Evolutionary conservation across 2,113 vertebrate species (phyloP).

Genomic region (Sardina pilchardus): DNA sequence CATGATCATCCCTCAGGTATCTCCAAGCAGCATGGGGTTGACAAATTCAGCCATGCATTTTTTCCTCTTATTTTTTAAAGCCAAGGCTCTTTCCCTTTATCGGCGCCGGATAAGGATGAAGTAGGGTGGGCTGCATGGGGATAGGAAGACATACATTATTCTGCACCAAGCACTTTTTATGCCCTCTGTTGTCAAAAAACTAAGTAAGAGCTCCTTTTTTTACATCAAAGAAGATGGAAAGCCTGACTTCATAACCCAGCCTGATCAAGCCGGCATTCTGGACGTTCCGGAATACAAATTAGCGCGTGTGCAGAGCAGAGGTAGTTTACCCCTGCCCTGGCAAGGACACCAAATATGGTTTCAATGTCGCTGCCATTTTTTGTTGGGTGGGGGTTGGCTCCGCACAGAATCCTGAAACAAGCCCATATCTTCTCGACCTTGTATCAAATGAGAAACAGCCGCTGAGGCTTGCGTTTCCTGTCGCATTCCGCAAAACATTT

Average conservation of each 20-base stretch:
- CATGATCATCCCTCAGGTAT: conserved; percentile 44
- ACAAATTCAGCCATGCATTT: conserved; percentile 44
- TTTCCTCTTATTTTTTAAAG: conserved; percentile 24
- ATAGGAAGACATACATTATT: conserved; percentile 13
- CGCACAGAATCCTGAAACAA: conserved; percentile 34
- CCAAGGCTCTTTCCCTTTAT: conserved; percentile 47
- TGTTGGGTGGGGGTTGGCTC: conserved; percentile 13
- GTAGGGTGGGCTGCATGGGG: neutral
- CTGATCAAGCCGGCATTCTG: conserved; percentile 40
- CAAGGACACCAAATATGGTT: conserved; percentile 56
- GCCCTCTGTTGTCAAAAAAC: conserved; percentile 42
- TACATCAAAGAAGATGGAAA: conserved; percentile 52
- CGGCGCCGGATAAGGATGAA: neutral
- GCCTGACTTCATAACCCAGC: conserved; percentile 35
- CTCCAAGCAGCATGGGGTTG: conserved; percentile 25
- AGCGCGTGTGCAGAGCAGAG: conserved; percentile 29
- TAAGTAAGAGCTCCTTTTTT: conserved; percentile 49
- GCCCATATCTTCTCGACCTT: conserved; percentile 47
- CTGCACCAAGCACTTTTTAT: conserved; percentile 36
- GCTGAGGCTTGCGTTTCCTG: conserved; percentile 30
- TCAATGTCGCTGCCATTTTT: conserved; percentile 51
- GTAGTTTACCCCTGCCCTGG: conserved; percentile 39
- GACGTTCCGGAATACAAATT: conserved; percentile 59
- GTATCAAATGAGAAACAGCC: conserved; percentile 38
- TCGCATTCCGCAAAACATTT: conserved; percentile 26